Evolutionary conservation across 2,888 invertebrate species (phyloP).

Genomic region (Lutraria lutraria): DNA sequence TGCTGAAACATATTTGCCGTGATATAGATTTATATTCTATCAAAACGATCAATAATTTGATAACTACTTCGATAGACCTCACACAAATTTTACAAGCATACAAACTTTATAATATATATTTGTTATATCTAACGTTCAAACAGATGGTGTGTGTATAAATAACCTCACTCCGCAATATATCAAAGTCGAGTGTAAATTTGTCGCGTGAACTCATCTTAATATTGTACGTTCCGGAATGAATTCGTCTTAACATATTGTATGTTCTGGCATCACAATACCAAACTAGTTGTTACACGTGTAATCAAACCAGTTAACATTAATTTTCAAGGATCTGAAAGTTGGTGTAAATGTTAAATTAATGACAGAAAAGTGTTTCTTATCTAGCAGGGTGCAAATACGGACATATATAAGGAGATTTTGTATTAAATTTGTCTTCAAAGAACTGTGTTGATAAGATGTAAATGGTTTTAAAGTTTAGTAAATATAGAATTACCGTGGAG

Average conservation of each 20-base stretch:
- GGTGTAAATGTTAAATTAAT: constrained; percentile 27
- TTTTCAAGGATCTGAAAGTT: constrained; percentile 28
- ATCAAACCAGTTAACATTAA: constrained; percentile 22
- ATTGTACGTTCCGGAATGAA: not conserved
- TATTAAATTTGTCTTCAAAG: constrained; percentile 29
- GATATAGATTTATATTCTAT: not conserved
- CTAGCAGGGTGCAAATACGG: constrained; percentile 29
- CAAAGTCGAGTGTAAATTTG: not conserved
- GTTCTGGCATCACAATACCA: not conserved
- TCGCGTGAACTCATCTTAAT: not conserved
- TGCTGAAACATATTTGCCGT: not conserved
- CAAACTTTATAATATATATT: not conserved
- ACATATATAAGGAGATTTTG: constrained; percentile 16
- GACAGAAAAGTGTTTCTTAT: constrained; percentile 40
- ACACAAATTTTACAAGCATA: not conserved
- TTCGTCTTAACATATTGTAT: not conserved
- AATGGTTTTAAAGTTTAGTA: constrained; percentile 30
- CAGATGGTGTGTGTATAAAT: not conserved
- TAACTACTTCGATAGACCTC: not conserved
- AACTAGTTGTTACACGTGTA: not conserved
- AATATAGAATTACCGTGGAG: constrained; percentile 14
- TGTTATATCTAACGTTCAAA: not conserved
- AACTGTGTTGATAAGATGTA: constrained; percentile 30
- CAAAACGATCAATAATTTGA: constrained; percentile 1
- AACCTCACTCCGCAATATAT: not conserved